Evolutionary conservation across 1,140 invertebrate genomes (phyloP).

Genomic region (Pogonomyrmex barbatus): DNA sequence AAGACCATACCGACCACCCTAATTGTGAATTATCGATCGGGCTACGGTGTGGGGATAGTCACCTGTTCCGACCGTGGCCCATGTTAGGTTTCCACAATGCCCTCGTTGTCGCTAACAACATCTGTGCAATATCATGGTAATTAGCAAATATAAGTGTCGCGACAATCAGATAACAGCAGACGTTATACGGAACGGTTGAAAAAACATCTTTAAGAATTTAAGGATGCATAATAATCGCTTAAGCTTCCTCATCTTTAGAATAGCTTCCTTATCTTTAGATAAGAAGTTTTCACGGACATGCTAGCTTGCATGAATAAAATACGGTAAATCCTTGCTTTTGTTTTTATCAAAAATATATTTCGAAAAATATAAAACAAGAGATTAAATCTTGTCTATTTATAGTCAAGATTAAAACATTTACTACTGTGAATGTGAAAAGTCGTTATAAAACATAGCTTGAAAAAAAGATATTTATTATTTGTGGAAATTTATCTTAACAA

Average conservation of each 20-base stretch:
- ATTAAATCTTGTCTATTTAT: not conserved
- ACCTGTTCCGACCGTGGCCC: slow-evolving; percentile 45
- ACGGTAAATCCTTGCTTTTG: not conserved
- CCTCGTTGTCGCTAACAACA: slow-evolving; percentile 62
- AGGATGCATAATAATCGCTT: not conserved
- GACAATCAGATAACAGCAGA: slow-evolving; percentile 31
- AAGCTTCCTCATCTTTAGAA: not conserved
- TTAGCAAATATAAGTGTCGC: slow-evolving; percentile 57
- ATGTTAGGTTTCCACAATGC: slow-evolving; percentile 61
- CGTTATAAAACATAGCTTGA: not conserved
- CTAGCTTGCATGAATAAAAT: slow-evolving; percentile 1
- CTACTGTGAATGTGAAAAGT: not conserved
- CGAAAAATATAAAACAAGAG: not conserved
- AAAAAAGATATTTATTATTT: not conserved
- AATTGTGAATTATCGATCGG: slow-evolving; percentile 69
- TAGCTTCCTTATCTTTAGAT: not conserved
- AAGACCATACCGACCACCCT: slow-evolving; percentile 59
- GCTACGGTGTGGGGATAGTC: slow-evolving; percentile 41
- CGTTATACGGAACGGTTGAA: not conserved
- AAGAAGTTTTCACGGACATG: not conserved
- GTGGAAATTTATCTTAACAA: not conserved
- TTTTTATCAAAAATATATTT: slow-evolving; percentile 15
- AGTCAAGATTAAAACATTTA: not conserved
- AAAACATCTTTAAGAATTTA: slow-evolving; percentile 19
- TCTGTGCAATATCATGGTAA: slow-evolving; percentile 61